phyloP scores from a whole-genome alignment of 2,797 vertebrate genomes.

The Rhinella marina region DNA sequence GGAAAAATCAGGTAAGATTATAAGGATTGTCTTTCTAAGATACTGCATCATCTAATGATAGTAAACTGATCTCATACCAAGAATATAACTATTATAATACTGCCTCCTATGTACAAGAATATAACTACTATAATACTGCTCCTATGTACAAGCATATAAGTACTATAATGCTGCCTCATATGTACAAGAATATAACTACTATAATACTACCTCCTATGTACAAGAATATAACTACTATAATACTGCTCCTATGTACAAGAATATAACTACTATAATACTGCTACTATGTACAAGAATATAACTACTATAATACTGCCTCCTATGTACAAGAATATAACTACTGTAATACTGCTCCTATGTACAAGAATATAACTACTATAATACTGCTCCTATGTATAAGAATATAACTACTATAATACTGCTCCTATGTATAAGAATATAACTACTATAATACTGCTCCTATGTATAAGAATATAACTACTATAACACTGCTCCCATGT shows the following conservation, averaged over 20 bases:
- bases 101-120: neutral
- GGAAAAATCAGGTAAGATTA: constrained; percentile 13
- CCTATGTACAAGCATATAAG: neutral
- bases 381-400: neutral
- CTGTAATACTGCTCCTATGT: constrained; percentile 1
- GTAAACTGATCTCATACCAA: neutral
- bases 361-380: neutral
- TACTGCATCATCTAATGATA: neutral
- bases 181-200: constrained; percentile 12
- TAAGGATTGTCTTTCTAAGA: neutral
- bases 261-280: neutral
- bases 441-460: constrained; percentile 11
- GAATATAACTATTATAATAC: neutral
- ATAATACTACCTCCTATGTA: neutral
- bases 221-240: too few relatives aligned
- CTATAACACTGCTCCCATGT: neutral
- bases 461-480: neutral
- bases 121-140: constrained; percentile 5
- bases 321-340: constrained; percentile 8
- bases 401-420: constrained; percentile 18
- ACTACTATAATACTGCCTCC: neutral
- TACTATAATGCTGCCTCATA: neutral
- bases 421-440: neutral
- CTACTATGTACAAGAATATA: neutral
- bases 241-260: neutral